These are phyloP conservation scores for Vireo griseus DNA, from an alignment of 2,797 vertebrate genomes.

Conservation along the genomic window DNA sequence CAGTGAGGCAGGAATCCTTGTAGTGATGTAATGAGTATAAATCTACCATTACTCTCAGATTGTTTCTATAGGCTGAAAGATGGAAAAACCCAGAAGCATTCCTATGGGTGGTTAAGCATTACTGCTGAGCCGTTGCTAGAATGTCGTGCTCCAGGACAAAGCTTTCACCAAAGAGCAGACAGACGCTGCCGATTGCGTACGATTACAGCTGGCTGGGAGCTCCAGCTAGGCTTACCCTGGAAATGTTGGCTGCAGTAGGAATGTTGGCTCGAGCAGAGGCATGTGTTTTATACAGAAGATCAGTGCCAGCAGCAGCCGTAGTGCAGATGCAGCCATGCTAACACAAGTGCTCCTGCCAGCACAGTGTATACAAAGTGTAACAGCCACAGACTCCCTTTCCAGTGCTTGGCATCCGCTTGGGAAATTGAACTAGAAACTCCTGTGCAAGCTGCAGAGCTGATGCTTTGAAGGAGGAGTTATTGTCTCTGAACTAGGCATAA, in stretches of 20 bases:
- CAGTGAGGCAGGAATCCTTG: background rate
- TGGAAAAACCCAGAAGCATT: background rate
- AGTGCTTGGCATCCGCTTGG: background rate
- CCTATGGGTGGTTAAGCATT: background rate
- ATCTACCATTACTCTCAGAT: background rate
- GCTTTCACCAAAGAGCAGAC: background rate
- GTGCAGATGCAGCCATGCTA: background rate
- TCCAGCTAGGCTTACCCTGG: background rate
- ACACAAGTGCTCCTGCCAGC: background rate
- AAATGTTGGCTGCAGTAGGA: background rate
- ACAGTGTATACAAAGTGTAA: background rate
- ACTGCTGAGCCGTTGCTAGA: background rate
- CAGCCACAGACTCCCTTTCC: background rate
- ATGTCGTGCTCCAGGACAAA: background rate
- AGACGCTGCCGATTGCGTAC: accelerated
- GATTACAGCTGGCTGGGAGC: background rate
- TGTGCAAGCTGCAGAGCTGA: background rate
- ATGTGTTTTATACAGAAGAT: background rate
- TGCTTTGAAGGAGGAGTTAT: background rate
- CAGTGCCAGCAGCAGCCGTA: background rate
- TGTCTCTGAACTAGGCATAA: background rate
- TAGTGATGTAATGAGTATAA: background rate
- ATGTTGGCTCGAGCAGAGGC: slow-evolving; percentile 15
- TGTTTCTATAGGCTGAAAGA: background rate
- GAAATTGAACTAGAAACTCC: background rate